phyloP scores from a whole-genome alignment of 2,797 vertebrate species.

The Lycodopsis pacificus region DNA sequence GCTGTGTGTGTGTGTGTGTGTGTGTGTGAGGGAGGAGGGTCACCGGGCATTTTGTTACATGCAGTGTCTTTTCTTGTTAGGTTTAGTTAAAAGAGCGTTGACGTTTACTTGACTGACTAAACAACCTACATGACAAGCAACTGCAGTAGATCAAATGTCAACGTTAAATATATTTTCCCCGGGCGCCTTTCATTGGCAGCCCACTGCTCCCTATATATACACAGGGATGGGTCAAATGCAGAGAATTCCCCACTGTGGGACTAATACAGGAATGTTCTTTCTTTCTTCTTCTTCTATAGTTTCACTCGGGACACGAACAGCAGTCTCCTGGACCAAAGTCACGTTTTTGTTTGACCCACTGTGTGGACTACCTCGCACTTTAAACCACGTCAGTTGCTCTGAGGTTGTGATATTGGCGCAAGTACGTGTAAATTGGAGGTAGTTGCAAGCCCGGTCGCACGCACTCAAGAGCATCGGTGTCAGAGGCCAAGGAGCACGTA shows the following conservation, averaged over 20 bases:
- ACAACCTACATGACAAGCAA: neutral
- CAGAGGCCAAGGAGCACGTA: too few species aligned
- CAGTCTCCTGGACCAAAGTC: neutral
- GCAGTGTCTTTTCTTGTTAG: neutral
- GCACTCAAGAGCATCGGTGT: neutral
- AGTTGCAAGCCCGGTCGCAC: neutral
- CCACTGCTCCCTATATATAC: too few species aligned
- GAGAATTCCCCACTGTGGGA: too few species aligned
- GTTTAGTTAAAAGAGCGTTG: too few species aligned
- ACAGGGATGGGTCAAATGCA: too few species aligned
- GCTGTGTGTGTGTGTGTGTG: neutral
- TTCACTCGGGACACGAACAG: neutral
- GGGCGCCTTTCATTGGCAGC: too few species aligned
- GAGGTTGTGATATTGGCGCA: neutral
- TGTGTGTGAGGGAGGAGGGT: neutral
- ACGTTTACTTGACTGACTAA: neutral
- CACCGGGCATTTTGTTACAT: too few species aligned
- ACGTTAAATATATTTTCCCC: too few species aligned
- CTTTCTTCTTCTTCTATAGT: too few species aligned
- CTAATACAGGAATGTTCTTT: too few species aligned
- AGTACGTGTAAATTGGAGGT: neutral
- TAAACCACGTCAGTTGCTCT: neutral
- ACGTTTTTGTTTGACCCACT: neutral
- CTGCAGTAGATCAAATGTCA: accelerated
- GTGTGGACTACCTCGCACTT: neutral